phyloP scores from a whole-genome alignment of 2,797 vertebrate species.

The Bovichtus variegatus region DNA sequence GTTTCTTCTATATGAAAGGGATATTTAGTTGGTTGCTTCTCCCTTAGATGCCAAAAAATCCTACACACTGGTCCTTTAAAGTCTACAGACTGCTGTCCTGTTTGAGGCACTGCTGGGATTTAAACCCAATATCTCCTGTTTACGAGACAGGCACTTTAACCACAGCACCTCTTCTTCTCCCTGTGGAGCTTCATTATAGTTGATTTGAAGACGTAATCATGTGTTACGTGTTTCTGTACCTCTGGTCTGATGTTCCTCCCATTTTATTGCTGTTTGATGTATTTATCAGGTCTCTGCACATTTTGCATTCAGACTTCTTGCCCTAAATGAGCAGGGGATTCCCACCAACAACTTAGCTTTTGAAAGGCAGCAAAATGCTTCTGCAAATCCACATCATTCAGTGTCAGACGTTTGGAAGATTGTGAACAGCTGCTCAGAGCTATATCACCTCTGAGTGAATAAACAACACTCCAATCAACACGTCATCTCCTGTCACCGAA shows the following conservation, averaged over 20 bases:
- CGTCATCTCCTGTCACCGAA: constrained; percentile 37
- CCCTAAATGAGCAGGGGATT: neutral
- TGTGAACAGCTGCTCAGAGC: constrained; percentile 48
- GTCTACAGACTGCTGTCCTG: no score
- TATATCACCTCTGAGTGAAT: constrained; percentile 25
- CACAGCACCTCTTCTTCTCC: no score
- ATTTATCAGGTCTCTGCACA: neutral
- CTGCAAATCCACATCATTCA: constrained; percentile 22
- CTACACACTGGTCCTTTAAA: no score
- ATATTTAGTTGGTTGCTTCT: no score
- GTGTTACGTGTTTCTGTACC: neutral
- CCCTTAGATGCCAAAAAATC: no score
- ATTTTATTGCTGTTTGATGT: neutral
- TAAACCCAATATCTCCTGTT: no score
- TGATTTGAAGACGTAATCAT: neutral
- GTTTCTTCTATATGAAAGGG: no score
- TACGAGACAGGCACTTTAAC: no score
- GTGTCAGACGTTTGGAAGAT: constrained; percentile 35
- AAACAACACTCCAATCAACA: constrained; percentile 54
- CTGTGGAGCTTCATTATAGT: neutral
- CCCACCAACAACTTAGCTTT: no score
- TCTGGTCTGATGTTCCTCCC: neutral
- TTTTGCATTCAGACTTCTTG: neutral
- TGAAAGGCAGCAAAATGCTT: neutral
- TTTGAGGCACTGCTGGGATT: no score